These are phyloP conservation scores for Scatophagus argus DNA, from an alignment of 2,113 vertebrate species.

Conservation along the genomic window DNA sequence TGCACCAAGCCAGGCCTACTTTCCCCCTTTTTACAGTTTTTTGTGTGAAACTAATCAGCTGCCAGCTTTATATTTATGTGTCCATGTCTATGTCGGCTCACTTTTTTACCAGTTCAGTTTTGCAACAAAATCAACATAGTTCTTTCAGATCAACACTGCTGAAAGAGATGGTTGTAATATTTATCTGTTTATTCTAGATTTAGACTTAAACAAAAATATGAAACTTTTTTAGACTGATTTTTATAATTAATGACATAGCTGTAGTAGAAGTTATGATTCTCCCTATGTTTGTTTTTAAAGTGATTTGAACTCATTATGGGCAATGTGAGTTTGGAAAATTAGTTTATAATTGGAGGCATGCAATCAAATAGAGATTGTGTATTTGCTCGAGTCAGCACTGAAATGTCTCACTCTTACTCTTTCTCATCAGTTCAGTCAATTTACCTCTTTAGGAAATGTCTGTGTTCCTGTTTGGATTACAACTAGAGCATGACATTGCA, in stretches of 20 bases:
- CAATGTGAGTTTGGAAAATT: neutral
- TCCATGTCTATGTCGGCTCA: neutral
- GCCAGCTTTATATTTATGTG: too few species aligned
- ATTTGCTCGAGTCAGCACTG: slow-evolving; percentile 6
- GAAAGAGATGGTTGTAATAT: neutral
- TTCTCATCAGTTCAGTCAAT: slow-evolving; percentile 7
- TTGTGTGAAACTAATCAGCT: neutral
- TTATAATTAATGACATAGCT: neutral
- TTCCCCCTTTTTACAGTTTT: neutral
- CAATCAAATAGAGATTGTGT: neutral
- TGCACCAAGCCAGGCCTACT: neutral
- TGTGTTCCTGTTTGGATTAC: slow-evolving; percentile 33
- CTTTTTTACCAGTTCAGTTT: neutral
- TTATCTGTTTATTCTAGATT: neutral
- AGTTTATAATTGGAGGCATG: neutral
- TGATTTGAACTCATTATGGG: slow-evolving; percentile 2
- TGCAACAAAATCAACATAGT: neutral
- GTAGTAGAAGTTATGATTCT: neutral
- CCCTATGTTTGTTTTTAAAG: neutral
- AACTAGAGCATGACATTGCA: slow-evolving; percentile 1
- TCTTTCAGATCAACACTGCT: neutral
- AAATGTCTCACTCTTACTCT: neutral
- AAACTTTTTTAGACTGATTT: neutral
- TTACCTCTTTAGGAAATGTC: slow-evolving; percentile 51
- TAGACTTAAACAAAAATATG: slow-evolving; percentile 4